A percentile compares a stretch with the other conserved stretches of the same genome.
phyloP scores from a whole-genome alignment of 2,797 vertebrate genomes.

The Gymnodraco acuticeps region DNA sequence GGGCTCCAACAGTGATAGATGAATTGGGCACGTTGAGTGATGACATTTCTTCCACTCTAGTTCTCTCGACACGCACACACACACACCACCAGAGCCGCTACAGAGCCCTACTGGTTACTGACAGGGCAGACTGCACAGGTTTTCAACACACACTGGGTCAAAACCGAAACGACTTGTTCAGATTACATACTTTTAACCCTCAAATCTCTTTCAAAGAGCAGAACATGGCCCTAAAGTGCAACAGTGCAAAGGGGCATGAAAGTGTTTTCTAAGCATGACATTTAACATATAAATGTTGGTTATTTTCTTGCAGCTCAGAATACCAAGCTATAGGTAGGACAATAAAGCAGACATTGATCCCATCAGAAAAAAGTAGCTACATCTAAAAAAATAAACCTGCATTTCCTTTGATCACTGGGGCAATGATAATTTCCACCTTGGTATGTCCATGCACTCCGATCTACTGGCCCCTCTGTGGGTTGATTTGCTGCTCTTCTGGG shows the following conservation, averaged over 20 bases:
- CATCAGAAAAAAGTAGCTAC: constrained; percentile 4
- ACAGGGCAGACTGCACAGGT: constrained; percentile 6
- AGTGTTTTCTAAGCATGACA: constrained; percentile 44
- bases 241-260: constrained; percentile 64
- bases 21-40: constrained; percentile 65
- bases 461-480: constrained; percentile 32
- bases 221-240: constrained; percentile 60
- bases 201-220: constrained; percentile 44
- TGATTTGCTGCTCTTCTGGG: constrained; percentile 55
- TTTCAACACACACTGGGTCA: constrained; percentile 24
- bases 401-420: constrained; percentile 40
- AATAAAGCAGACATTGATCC: constrained; percentile 26
- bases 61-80: constrained; percentile 49
- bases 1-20: constrained; percentile 50
- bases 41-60: constrained; percentile 64
- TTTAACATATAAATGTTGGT: constrained; percentile 47
- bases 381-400: constrained; percentile 17
- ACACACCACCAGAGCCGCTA: constrained; percentile 3
- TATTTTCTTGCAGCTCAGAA: background rate
- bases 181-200: constrained; percentile 30
- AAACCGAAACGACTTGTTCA: constrained; percentile 59
- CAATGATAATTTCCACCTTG: constrained; percentile 20
- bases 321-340: constrained; percentile 12
- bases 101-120: constrained; percentile 19
- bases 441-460: constrained; percentile 21